Conservation (phyloP, 37 sponge, comb jelly and placozoan species). For the Beroe ovata region DNA sequence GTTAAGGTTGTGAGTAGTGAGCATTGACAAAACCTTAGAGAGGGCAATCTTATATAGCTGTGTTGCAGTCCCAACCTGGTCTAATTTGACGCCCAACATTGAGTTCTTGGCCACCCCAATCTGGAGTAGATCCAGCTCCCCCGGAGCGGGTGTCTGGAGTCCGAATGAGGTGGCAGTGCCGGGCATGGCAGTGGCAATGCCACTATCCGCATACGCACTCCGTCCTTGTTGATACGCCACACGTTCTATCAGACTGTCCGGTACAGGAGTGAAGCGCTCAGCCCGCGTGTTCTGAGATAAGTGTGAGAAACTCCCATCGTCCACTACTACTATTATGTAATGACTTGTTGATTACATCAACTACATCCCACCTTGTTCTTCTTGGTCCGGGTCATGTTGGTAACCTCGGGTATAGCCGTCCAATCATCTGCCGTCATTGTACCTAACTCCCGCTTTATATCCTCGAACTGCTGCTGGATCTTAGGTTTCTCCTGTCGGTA, state of each 20-base stretch:
- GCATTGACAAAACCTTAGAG: too few species aligned
- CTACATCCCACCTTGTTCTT: constrained; percentile 55
- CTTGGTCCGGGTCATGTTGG: constrained; percentile 64
- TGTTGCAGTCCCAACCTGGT: constrained; percentile 86
- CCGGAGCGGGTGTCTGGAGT: constrained; percentile 60
- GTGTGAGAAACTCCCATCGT: too few species aligned
- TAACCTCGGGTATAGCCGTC: constrained; percentile 88
- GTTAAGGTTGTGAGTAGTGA: too few species aligned
- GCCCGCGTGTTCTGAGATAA: constrained; percentile 60
- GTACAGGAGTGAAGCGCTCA: constrained; percentile 81
- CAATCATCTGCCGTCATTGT: constrained; percentile 83
- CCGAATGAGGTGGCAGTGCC: constrained; percentile 38
- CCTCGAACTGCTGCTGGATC: constrained; percentile 98
- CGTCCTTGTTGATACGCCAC: constrained; percentile 9
- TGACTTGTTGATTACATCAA: too few species aligned
- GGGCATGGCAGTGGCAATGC: constrained; percentile 72
- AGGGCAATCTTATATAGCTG: too few species aligned
- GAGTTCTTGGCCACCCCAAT: constrained; percentile 97
- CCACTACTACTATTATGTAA: too few species aligned
- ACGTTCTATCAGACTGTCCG: constrained; percentile 79
- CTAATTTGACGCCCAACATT: constrained; percentile 91
- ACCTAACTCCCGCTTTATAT: constrained; percentile 84
- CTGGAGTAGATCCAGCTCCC: constrained; percentile 85
- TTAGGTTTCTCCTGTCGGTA: constrained; percentile 90
- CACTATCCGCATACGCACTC: constrained; percentile 67